These are phyloP conservation scores for Neodiprion fabricii DNA, from an alignment of 1,140 invertebrate genomes.

Conservation along the genomic window DNA sequence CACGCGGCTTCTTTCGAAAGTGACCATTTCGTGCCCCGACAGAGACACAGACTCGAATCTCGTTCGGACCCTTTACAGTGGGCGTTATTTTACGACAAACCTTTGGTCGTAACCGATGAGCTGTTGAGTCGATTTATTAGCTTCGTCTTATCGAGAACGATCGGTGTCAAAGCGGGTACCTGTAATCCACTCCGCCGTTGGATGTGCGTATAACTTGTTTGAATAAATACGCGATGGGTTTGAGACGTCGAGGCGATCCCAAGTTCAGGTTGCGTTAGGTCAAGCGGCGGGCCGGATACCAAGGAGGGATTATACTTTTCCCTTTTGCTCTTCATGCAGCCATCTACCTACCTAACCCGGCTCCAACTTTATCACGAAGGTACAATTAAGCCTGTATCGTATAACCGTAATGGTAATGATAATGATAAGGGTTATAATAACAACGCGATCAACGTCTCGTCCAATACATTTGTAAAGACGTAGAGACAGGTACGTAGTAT, in stretches of 20 bases:
- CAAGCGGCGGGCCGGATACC: not conserved
- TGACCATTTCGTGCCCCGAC: too few species aligned
- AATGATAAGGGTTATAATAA: constrained; percentile 3
- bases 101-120: too few species aligned
- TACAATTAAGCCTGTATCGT: constrained; percentile 5
- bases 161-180: too few species aligned
- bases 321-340: not conserved
- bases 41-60: too few species aligned
- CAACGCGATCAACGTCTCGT: constrained; percentile 3
- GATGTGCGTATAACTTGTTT: too few species aligned
- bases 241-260: not conserved
- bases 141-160: too few species aligned
- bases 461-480: not conserved
- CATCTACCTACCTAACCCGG: not conserved
- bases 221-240: too few species aligned
- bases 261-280: not conserved
- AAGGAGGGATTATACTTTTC: not conserved
- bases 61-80: too few species aligned
- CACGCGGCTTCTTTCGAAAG: too few species aligned
- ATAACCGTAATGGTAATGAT: constrained; percentile 1
- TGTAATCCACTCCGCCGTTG: too few species aligned
- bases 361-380: not conserved
- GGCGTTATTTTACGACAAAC: too few species aligned
- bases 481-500: not conserved
- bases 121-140: too few species aligned